Percentiles rank a stretch among this genome's conserved stretches.
Evolutionary conservation across 1,140 invertebrate genomes (phyloP).

Genomic region (Kradibia gibbosae): DNA sequence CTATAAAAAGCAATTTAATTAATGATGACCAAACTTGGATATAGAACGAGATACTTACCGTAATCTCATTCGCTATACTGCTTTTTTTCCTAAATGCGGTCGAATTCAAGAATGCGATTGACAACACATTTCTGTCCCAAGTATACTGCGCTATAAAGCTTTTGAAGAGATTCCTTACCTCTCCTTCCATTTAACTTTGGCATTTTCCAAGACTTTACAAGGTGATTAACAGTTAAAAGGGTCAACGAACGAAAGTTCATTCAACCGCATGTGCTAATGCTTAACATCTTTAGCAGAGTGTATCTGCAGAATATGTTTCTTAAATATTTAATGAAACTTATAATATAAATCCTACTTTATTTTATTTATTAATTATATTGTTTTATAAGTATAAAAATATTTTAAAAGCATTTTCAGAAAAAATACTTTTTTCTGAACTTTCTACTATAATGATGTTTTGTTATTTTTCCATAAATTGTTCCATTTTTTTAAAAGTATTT

Average conservation of each 20-base stretch:
- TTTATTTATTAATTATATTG: no score
- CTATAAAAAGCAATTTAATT: background rate
- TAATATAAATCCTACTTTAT: background rate
- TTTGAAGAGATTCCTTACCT: conserved; percentile 8
- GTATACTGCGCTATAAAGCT: conserved; percentile 27
- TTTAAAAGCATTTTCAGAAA: no score
- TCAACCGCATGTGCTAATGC: conserved; percentile 39
- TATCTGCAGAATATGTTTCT: conserved; percentile 11
- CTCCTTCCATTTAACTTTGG: background rate
- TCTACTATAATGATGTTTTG: no score
- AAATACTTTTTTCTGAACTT: background rate
- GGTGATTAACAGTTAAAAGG: conserved; percentile 32
- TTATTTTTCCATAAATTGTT: no score
- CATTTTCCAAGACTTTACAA: conserved; percentile 29
- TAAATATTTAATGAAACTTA: background rate
- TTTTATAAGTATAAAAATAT: no score
- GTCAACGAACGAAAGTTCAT: conserved; percentile 29
- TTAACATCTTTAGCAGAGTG: conserved; percentile 16
- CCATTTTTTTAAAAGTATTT: no score
- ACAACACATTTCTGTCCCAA: conserved; percentile 20
- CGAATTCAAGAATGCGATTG: conserved; percentile 21
- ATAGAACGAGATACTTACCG: background rate
- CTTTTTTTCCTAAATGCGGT: background rate
- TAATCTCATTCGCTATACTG: background rate
- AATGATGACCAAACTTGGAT: background rate